Percentiles rank a stretch among this genome's conserved stretches.
These are phyloP conservation scores for Enchytraeus crypticus DNA, from an alignment of 2,888 invertebrate genomes.

Conservation along the genomic window DNA sequence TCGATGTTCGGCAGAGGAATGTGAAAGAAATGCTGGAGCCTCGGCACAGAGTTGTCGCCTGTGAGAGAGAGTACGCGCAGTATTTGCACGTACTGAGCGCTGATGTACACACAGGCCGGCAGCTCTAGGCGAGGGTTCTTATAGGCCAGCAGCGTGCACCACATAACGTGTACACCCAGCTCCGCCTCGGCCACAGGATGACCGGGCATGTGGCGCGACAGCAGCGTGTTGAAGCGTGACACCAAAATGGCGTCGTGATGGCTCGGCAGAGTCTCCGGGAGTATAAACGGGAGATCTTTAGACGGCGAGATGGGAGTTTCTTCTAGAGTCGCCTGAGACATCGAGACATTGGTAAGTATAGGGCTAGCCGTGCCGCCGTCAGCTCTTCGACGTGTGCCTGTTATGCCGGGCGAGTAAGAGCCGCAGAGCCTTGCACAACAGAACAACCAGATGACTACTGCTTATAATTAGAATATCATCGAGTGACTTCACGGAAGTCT, in stretches of 20 bases:
- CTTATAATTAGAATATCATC: no score
- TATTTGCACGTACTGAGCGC: constrained; percentile 25
- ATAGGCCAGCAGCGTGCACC: constrained; percentile 36
- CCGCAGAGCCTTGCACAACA: no score
- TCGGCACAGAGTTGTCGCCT: constrained; percentile 33
- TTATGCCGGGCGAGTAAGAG: no score
- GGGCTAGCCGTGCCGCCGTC: no score
- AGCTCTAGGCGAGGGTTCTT: constrained; percentile 29
- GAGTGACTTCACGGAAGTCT: no score
- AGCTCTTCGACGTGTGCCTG: no score
- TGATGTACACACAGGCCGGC: constrained; percentile 33
- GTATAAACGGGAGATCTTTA: constrained; percentile 16
- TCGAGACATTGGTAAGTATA: no score
- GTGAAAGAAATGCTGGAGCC: constrained; percentile 37
- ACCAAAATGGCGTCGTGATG: constrained; percentile 18
- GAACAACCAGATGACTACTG: no score
- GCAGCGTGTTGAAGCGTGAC: constrained; percentile 14
- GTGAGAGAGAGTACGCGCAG: constrained; percentile 23
- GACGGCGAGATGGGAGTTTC: no score
- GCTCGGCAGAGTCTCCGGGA: constrained; percentile 27
- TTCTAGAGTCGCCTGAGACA: no score
- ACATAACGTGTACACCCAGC: constrained; percentile 32
- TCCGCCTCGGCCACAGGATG: constrained; percentile 22
- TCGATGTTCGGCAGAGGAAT: constrained; percentile 40
- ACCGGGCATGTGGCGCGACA: constrained; percentile 4